phyloP scores from a whole-genome alignment of 2,888 invertebrate species.

The Scrobipalpa atriplicella region DNA sequence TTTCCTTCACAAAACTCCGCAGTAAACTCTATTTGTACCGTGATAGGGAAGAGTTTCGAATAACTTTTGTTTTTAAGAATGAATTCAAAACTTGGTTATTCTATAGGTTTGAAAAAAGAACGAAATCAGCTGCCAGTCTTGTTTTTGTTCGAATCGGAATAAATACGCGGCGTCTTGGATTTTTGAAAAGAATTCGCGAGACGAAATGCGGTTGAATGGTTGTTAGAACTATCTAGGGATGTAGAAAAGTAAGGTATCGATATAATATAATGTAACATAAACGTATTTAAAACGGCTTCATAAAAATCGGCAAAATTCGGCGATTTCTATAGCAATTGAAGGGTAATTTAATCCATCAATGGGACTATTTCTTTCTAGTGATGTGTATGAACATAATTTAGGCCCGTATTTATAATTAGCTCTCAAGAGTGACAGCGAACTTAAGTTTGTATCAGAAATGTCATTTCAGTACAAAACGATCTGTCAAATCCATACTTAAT shows the following conservation, averaged over 20 bases:
- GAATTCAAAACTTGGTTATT: slow-evolving; percentile 37
- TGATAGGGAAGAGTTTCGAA: slow-evolving; percentile 32
- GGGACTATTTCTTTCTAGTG: too few relatives aligned
- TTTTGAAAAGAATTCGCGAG: slow-evolving; percentile 72
- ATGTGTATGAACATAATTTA: too few relatives aligned
- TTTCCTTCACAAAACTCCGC: neutral
- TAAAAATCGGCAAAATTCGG: too few relatives aligned
- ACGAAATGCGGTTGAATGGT: slow-evolving; percentile 71
- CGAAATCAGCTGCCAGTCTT: slow-evolving; percentile 69
- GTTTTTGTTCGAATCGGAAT: slow-evolving; percentile 66
- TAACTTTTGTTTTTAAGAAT: neutral
- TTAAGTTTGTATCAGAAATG: too few relatives aligned
- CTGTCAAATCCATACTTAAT: too few relatives aligned
- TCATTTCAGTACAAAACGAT: too few relatives aligned
- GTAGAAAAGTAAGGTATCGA: slow-evolving; percentile 23
- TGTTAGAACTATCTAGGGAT: slow-evolving; percentile 54
- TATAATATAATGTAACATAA: slow-evolving; percentile 24
- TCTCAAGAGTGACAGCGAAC: too few relatives aligned
- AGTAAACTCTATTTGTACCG: neutral
- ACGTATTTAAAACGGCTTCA: too few relatives aligned
- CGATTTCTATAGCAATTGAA: too few relatives aligned
- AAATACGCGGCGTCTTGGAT: slow-evolving; percentile 65
- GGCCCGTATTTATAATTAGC: too few relatives aligned
- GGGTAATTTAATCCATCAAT: too few relatives aligned
- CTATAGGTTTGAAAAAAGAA: slow-evolving; percentile 48